A percentile compares a stretch with the other conserved stretches of the same genome.
These are phyloP conservation scores for Triplophysa rosa DNA, from an alignment of 2,113 vertebrate species.

Conservation along the genomic window DNA sequence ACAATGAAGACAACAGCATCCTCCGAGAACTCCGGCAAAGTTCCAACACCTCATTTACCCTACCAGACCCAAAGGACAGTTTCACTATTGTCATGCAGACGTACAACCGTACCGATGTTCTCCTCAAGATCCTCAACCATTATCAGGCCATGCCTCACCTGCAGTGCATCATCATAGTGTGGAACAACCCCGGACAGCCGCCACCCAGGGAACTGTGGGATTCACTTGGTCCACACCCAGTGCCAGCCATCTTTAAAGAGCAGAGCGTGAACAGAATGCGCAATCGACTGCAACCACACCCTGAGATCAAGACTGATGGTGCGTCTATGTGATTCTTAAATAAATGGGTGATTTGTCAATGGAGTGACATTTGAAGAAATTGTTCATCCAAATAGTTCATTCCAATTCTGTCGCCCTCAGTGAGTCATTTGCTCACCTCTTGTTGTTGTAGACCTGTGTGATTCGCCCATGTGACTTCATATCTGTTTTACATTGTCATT, in stretches of 20 bases:
- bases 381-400: no score
- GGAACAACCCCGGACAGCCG: constrained; percentile 89
- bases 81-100: constrained; percentile 93
- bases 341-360: background rate
- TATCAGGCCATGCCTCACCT: constrained; percentile 89
- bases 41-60: background rate
- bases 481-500: no score
- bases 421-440: no score
- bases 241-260: constrained; percentile 87
- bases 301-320: constrained; percentile 88
- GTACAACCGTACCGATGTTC: constrained; percentile 88
- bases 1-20: constrained; percentile 45
- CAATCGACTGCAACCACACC: constrained; percentile 87
- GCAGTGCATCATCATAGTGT: constrained; percentile 85
- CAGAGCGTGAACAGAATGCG: constrained; percentile 86
- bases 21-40: constrained; percentile 53
- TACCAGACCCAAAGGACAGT: constrained; percentile 63
- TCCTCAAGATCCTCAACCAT: constrained; percentile 90
- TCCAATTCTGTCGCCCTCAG: no score
- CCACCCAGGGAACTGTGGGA: constrained; percentile 84
- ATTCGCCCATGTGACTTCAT: no score
- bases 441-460: background rate
- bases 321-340: constrained; percentile 21
- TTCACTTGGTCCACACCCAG: constrained; percentile 85
- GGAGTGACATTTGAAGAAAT: no score